Evolutionary conservation across 1,140 invertebrate genomes (phyloP).

Genomic region (Lethrus apterus): DNA sequence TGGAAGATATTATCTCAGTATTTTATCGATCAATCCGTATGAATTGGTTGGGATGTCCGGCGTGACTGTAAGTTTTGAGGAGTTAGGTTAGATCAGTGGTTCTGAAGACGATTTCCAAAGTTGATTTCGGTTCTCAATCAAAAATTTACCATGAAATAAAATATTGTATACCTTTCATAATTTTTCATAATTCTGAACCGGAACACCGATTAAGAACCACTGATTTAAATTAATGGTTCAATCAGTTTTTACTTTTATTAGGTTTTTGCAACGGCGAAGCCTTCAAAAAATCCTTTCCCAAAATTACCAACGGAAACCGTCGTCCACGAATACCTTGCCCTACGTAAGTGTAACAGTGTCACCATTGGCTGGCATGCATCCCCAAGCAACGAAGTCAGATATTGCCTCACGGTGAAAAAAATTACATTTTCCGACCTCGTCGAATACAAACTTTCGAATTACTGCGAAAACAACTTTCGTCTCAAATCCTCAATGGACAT

Average conservation of each 20-base stretch:
- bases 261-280: constrained; percentile 38
- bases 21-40: constrained; percentile 32
- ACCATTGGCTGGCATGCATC: constrained; percentile 43
- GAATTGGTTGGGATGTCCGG: constrained; percentile 34
- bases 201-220: background rate
- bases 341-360: constrained; percentile 40
- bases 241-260: constrained; percentile 13
- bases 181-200: background rate
- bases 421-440: constrained; percentile 26
- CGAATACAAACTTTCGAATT: constrained; percentile 35
- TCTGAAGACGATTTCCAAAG: no score
- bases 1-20: constrained; percentile 35
- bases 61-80: constrained; percentile 35
- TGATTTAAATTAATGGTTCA: background rate
- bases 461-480: constrained; percentile 42
- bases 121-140: background rate
- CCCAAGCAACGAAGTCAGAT: constrained; percentile 29
- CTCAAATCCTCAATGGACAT: constrained; percentile 36
- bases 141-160: background rate
- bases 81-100: background rate
- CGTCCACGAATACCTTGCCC: constrained; percentile 34
- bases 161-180: background rate
- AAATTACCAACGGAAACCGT: constrained; percentile 38
- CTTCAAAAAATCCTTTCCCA: constrained; percentile 39
- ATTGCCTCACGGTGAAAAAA: constrained; percentile 39